Conservation (phyloP, 2,888 invertebrate species). For the Cybosia mesomella region DNA sequence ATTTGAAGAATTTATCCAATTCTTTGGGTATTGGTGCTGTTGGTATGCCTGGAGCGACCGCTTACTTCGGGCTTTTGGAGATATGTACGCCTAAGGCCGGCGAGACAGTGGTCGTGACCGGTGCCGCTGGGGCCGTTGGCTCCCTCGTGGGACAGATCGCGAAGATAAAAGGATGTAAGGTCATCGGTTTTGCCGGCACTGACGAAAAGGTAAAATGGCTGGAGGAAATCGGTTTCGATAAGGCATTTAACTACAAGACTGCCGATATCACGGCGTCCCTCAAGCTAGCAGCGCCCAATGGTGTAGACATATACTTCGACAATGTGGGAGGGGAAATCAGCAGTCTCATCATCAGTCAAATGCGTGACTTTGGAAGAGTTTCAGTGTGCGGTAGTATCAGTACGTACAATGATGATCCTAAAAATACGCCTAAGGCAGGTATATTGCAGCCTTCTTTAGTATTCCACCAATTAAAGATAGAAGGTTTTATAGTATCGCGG, state of each 20-base stretch:
- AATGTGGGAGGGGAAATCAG: conserved; percentile 90
- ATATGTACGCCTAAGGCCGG: conserved; percentile 89
- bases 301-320: conserved; percentile 91
- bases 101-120: conserved; percentile 90
- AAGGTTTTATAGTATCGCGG: conserved; percentile 55
- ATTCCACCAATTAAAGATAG: conserved; percentile 74
- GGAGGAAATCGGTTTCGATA: conserved; percentile 89
- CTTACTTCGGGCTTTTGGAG: conserved; percentile 90
- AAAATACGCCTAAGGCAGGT: conserved; percentile 26
- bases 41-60: conserved; percentile 91
- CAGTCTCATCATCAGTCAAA: conserved; percentile 84
- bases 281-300: conserved; percentile 80
- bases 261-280: conserved; percentile 84
- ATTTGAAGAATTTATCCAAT: conserved; percentile 81
- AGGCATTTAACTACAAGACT: conserved; percentile 91
- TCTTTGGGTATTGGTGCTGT: conserved; percentile 88
- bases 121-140: conserved; percentile 92
- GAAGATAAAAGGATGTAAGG: conserved; percentile 88
- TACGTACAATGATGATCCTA: conserved; percentile 13
- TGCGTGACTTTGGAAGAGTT: conserved; percentile 87
- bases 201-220: conserved; percentile 91
- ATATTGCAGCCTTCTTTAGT: conserved; percentile 83
- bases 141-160: conserved; percentile 92
- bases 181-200: conserved; percentile 91
- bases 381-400: conserved; percentile 66